Evolutionary conservation across 2,888 invertebrate species (phyloP).

Genomic region (Drosophila prolongata): DNA sequence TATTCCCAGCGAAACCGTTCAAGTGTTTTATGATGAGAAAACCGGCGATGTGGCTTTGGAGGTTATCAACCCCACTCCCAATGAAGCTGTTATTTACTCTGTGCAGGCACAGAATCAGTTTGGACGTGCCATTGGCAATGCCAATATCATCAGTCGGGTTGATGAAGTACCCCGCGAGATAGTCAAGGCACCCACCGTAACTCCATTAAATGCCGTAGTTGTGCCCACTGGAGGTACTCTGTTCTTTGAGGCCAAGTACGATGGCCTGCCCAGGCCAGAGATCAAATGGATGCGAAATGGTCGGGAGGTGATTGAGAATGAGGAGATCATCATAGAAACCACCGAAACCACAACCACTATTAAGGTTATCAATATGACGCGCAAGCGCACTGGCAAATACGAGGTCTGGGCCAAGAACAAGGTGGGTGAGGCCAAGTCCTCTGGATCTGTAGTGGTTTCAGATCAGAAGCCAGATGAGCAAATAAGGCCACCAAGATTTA

Average conservation of each 20-base stretch:
- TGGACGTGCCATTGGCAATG: slow-evolving; percentile 90
- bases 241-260: slow-evolving; percentile 89
- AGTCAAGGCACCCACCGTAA: slow-evolving; percentile 90
- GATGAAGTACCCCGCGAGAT: slow-evolving; percentile 82
- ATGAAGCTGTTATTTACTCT: slow-evolving; percentile 89
- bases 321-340: slow-evolving; percentile 86
- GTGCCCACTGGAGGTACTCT: slow-evolving; percentile 89
- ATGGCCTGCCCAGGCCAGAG: slow-evolving; percentile 89
- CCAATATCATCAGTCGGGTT: slow-evolving; percentile 88
- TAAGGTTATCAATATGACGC: slow-evolving; percentile 88
- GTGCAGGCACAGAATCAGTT: slow-evolving; percentile 90
- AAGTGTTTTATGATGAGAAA: slow-evolving; percentile 87
- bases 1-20: slow-evolving; percentile 86
- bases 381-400: slow-evolving; percentile 93
- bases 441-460: slow-evolving; percentile 92
- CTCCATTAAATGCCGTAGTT: slow-evolving; percentile 91
- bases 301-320: slow-evolving; percentile 88
- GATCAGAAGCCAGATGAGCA: slow-evolving; percentile 86
- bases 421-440: slow-evolving; percentile 91
- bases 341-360: slow-evolving; percentile 88
- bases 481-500: slow-evolving; percentile 90
- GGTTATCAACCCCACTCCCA: slow-evolving; percentile 87
- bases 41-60: slow-evolving; percentile 88
- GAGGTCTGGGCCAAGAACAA: slow-evolving; percentile 93
- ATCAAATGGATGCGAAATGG: slow-evolving; percentile 95